Evolutionary conservation across 2,797 vertebrate genomes (phyloP).

Genomic region (Tragelaphus oryx): DNA sequence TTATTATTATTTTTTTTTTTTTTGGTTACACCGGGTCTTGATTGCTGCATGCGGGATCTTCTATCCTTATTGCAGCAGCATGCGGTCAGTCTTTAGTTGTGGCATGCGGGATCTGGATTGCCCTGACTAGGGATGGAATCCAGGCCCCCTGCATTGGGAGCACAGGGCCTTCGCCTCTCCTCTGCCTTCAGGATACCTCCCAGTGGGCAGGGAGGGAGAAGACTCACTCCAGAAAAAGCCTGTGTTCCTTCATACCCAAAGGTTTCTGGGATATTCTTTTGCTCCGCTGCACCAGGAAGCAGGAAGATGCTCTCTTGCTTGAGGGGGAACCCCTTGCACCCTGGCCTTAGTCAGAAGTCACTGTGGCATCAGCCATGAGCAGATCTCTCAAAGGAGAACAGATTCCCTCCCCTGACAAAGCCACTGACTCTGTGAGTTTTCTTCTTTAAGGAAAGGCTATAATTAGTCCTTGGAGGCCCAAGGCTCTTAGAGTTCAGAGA

Average conservation of each 20-base stretch:
- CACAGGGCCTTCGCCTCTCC: neutral
- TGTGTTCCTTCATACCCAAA: neutral
- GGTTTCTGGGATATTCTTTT: neutral
- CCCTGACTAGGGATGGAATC: neutral
- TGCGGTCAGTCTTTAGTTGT: neutral
- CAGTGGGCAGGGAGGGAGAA: neutral
- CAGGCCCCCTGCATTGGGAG: neutral
- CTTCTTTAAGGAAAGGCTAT: neutral
- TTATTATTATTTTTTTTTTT: neutral
- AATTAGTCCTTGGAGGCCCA: neutral
- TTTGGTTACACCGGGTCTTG: neutral
- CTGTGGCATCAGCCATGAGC: neutral
- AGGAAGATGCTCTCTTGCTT: neutral
- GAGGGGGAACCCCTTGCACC: neutral
- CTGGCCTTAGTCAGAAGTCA: neutral
- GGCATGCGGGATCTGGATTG: neutral
- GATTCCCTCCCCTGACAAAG: neutral
- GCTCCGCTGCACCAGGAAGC: neutral
- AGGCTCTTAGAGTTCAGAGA: neutral
- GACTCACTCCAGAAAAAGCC: neutral
- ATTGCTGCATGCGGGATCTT: neutral
- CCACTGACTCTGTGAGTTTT: neutral
- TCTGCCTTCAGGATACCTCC: neutral
- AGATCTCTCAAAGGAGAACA: neutral
- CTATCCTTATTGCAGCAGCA: neutral